phyloP scores from a whole-genome alignment of 1,140 invertebrate genomes.

The Heliconius hermathena region DNA sequence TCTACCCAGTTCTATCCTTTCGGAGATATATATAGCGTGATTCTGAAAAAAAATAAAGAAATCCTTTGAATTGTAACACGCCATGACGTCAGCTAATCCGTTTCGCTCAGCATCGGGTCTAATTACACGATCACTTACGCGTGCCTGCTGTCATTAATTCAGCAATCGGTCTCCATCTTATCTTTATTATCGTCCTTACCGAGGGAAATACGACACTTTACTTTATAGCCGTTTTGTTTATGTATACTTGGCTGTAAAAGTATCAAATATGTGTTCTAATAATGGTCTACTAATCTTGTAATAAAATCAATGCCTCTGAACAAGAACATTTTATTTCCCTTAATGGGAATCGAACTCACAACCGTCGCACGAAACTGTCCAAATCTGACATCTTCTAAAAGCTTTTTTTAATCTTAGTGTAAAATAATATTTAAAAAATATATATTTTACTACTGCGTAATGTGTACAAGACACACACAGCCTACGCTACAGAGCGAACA shows the following conservation, averaged over 20 bases:
- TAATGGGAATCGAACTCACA: too few species aligned
- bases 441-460: too few species aligned
- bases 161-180: not conserved
- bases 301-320: not conserved
- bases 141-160: constrained; percentile 8
- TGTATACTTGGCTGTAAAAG: not conserved
- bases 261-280: not conserved
- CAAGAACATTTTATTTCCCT: too few species aligned
- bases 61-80: not conserved
- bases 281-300: not conserved
- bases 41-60: not conserved
- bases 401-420: too few species aligned
- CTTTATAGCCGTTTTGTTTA: not conserved
- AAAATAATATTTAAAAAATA: too few species aligned
- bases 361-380: too few species aligned
- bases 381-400: too few species aligned
- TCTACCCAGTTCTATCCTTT: too few species aligned
- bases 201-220: not conserved
- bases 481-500: too few species aligned
- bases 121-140: constrained; percentile 5
- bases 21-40: too few species aligned
- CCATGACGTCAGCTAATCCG: not conserved
- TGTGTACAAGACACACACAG: too few species aligned
- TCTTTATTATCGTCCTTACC: constrained; percentile 5
- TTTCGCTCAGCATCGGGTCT: not conserved